phyloP scores from a whole-genome alignment of 2,888 invertebrate genomes.

The Diadromus collaris region DNA sequence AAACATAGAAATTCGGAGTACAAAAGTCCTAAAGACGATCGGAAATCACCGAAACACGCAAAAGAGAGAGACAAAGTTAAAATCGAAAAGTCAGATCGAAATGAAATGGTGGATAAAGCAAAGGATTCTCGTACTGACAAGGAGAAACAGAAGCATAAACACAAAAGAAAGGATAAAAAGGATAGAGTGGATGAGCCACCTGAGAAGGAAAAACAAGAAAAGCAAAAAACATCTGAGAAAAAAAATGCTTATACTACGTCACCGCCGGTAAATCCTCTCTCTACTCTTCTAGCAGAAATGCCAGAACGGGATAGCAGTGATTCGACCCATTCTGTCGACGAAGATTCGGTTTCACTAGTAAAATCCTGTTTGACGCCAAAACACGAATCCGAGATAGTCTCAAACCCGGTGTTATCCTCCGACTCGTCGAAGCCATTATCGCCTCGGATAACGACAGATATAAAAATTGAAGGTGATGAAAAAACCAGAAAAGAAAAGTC shows the following conservation, averaged over 20 bases:
- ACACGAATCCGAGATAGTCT: conserved; percentile 61
- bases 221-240: conserved; percentile 75
- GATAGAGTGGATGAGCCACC: conserved; percentile 85
- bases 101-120: conserved; percentile 69
- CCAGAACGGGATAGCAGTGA: conserved; percentile 76
- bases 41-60: conserved; percentile 71
- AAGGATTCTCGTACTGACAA: conserved; percentile 76
- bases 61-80: conserved; percentile 67
- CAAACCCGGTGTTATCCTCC: conserved; percentile 42
- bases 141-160: conserved; percentile 81
- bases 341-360: conserved; percentile 69
- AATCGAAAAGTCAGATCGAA: conserved; percentile 61
- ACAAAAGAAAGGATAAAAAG: conserved; percentile 82
- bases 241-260: conserved; percentile 65
- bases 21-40: conserved; percentile 79
- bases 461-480: conserved; percentile 77
- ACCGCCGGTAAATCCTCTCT: conserved; percentile 80
- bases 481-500: conserved; percentile 52
- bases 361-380: conserved; percentile 63
- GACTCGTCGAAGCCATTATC: conserved; percentile 76
- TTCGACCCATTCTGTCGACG: conserved; percentile 73
- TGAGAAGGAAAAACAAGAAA: conserved; percentile 82
- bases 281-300: conserved; percentile 74
- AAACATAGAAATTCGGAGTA: conserved; percentile 81
- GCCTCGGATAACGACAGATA: conserved; percentile 63